Evolutionary conservation across 2,888 invertebrate genomes (phyloP).

Genomic region (Fabriciana adippe): DNA sequence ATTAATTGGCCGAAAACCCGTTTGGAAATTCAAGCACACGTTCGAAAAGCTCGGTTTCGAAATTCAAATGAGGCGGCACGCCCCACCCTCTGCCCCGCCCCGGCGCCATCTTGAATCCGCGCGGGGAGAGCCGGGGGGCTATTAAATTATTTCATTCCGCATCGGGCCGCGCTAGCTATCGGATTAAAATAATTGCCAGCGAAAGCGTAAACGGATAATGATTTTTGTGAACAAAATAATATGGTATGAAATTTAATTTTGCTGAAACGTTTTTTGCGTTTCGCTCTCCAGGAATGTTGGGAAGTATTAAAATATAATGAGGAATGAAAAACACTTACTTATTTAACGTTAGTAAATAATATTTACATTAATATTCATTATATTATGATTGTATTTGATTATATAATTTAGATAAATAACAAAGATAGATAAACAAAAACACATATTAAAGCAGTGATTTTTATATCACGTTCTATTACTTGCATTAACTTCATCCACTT

Average conservation of each 20-base stretch:
- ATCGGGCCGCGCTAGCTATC: slow-evolving; percentile 77
- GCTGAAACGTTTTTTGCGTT: slow-evolving; percentile 42
- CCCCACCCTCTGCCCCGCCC: slow-evolving; percentile 77
- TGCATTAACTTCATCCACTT: background rate
- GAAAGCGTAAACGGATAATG: slow-evolving; percentile 80
- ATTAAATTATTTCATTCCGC: slow-evolving; percentile 82
- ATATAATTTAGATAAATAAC: too few relatives aligned
- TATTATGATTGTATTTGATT: too few relatives aligned
- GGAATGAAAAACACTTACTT: background rate
- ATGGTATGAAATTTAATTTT: slow-evolving; percentile 69
- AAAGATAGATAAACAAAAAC: too few relatives aligned
- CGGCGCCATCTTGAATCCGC: slow-evolving; percentile 77
- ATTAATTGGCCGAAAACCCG: slow-evolving; percentile 81
- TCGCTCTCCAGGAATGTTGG: slow-evolving; percentile 23
- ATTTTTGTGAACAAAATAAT: slow-evolving; percentile 78
- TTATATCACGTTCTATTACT: background rate
- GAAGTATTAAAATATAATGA: background rate
- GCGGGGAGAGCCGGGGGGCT: slow-evolving; percentile 66
- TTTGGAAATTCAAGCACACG: slow-evolving; percentile 71
- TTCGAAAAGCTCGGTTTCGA: slow-evolving; percentile 77
- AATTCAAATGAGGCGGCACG: slow-evolving; percentile 81
- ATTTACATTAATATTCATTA: too few relatives aligned
- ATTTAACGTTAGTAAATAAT: background rate
- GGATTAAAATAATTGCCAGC: slow-evolving; percentile 82
- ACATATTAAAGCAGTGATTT: too few relatives aligned